phyloP scores from a whole-genome alignment of 2,888 invertebrate genomes.

The Matsumyia berberina region DNA sequence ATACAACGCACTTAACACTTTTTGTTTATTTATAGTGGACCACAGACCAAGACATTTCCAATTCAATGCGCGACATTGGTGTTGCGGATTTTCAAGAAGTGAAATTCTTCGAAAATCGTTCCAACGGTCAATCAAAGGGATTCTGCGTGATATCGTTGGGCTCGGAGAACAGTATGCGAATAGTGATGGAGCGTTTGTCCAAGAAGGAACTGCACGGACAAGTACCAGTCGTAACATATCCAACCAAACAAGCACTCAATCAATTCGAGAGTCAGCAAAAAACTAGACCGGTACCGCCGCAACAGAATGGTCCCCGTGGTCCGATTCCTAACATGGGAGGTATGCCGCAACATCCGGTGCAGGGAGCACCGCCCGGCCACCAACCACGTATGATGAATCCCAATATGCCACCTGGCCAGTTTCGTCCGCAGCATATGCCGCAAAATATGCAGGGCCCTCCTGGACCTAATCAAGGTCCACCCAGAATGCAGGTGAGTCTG shows the following conservation, averaged over 20 bases:
- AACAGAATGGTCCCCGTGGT: slow-evolving; percentile 86
- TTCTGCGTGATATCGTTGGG: slow-evolving; percentile 98
- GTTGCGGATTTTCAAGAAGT: slow-evolving; percentile 98
- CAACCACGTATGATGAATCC: slow-evolving; percentile 87
- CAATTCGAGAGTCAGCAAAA: slow-evolving; percentile 97
- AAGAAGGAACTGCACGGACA: slow-evolving; percentile 98
- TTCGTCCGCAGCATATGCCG: slow-evolving; percentile 86
- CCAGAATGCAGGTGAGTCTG: slow-evolving; percentile 86
- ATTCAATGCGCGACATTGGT: slow-evolving; percentile 94
- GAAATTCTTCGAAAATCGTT: slow-evolving; percentile 99
- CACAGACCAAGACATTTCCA: slow-evolving; percentile 97
- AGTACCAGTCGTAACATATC: slow-evolving; percentile 96
- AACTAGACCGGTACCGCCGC: slow-evolving; percentile 92
- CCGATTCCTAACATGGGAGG: slow-evolving; percentile 84
- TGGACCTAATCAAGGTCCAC: slow-evolving; percentile 87
- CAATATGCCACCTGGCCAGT: slow-evolving; percentile 86
- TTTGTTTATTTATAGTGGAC: slow-evolving; percentile 92
- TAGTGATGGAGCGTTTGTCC: slow-evolving; percentile 96
- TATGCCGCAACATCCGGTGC: slow-evolving; percentile 84
- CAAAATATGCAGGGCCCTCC: slow-evolving; percentile 87
- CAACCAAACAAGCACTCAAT: slow-evolving; percentile 94
- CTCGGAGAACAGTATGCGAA: slow-evolving; percentile 94
- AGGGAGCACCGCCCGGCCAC: slow-evolving; percentile 85
- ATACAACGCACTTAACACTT: slow-evolving; percentile 21
- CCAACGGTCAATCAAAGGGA: slow-evolving; percentile 99